Conservation (phyloP, 2,797 vertebrate genomes). For the Sciurus carolinensis region DNA sequence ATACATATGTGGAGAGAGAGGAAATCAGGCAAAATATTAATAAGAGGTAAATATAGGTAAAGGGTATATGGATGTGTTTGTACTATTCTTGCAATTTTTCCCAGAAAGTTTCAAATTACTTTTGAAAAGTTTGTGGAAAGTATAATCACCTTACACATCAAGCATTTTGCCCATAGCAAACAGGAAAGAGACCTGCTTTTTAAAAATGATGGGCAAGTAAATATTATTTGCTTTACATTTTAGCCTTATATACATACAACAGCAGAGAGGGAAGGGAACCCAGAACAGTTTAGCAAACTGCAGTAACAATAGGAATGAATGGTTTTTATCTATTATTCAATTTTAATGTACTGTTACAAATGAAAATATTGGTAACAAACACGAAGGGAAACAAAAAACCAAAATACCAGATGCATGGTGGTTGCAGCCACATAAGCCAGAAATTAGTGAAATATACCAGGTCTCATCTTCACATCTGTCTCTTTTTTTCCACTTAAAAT, state of each 20-base stretch:
- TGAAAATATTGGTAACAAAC: conserved; percentile 19
- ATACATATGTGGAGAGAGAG: neutral
- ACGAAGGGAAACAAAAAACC: neutral
- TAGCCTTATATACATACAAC: neutral
- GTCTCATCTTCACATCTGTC: neutral
- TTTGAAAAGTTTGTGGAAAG: conserved; percentile 45
- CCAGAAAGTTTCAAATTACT: conserved; percentile 3
- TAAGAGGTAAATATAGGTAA: neutral
- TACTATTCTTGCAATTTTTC: conserved; percentile 4
- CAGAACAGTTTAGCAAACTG: neutral
- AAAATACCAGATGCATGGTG: neutral
- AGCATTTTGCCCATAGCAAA: neutral
- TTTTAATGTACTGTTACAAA: conserved; percentile 11
- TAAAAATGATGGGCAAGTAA: neutral
- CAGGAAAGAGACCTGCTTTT: too few relatives aligned
- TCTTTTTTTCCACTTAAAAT: conserved; percentile 55
- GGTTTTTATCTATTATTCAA: neutral
- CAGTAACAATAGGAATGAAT: neutral
- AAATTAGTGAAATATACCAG: neutral
- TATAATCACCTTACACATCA: neutral
- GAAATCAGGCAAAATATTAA: neutral
- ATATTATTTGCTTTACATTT: conserved; percentile 10
- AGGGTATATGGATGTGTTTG: neutral
- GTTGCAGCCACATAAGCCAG: neutral
- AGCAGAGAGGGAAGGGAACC: neutral